Evolutionary conservation across 2,888 invertebrate species (phyloP).

Genomic region (Ellobium chinense): DNA sequence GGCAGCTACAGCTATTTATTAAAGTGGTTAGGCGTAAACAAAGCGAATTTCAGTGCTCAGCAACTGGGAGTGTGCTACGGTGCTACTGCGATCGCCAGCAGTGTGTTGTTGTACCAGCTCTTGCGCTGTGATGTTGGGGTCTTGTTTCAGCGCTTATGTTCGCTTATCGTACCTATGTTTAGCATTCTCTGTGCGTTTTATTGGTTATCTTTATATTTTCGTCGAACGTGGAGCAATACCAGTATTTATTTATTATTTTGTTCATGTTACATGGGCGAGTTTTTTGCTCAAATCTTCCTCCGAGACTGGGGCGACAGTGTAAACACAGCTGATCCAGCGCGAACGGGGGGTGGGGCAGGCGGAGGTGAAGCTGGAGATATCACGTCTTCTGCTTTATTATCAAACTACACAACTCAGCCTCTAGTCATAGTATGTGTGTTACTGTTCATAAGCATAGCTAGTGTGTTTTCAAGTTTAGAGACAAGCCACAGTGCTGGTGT

Average conservation of each 20-base stretch:
- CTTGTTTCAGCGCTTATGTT: conserved; percentile 72
- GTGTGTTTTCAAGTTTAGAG: conserved; percentile 75
- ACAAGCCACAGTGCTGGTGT: conserved; percentile 72
- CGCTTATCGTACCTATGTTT: conserved; percentile 75
- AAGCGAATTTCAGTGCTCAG: conserved; percentile 63
- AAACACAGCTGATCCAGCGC: conserved; percentile 7
- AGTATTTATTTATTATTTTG: conserved; percentile 77
- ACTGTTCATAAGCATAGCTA: conserved; percentile 69
- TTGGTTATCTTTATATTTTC: conserved; percentile 75
- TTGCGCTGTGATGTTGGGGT: conserved; percentile 72
- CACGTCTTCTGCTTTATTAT: conserved; percentile 34
- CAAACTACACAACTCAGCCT: conserved; percentile 66
- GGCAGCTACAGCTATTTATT: conserved; percentile 70
- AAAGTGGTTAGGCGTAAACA: conserved; percentile 71
- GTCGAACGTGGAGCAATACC: conserved; percentile 76
- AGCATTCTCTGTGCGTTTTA: conserved; percentile 75
- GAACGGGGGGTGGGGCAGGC: not conserved
- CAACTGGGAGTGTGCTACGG: conserved; percentile 69
- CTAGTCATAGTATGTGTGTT: conserved; percentile 71
- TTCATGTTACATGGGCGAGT: conserved; percentile 76
- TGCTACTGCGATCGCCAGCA: conserved; percentile 58
- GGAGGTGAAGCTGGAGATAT: conserved; percentile 9
- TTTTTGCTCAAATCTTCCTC: conserved; percentile 70
- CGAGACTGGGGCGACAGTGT: conserved; percentile 45
- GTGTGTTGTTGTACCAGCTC: conserved; percentile 68